Evolutionary conservation across 2,113 vertebrate genomes (phyloP).

Genomic region (Hyperopisus bebe): DNA sequence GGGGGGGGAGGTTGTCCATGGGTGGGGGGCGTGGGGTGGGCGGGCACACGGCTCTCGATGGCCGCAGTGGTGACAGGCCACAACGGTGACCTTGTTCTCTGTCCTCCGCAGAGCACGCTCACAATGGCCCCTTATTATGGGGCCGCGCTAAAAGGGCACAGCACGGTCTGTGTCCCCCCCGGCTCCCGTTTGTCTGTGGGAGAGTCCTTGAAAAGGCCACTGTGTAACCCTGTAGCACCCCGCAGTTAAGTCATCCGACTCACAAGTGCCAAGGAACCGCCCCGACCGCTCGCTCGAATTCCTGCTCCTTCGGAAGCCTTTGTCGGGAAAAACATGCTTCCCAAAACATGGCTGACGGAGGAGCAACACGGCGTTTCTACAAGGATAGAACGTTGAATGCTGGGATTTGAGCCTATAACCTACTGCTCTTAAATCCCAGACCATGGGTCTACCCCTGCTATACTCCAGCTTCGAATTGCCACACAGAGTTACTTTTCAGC

Average conservation of each 20-base stretch:
- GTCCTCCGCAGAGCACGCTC: neutral
- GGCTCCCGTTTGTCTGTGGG: neutral
- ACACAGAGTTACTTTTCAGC: neutral
- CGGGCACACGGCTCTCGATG: neutral
- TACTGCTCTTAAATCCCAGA: neutral
- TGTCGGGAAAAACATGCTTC: neutral
- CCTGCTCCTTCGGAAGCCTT: neutral
- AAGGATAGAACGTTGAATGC: neutral
- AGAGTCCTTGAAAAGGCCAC: neutral
- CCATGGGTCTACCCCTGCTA: neutral
- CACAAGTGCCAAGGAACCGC: neutral
- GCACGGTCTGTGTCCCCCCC: slow-evolving; percentile 12
- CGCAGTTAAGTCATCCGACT: neutral
- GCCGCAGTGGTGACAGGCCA: neutral
- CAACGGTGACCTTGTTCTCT: slow-evolving; percentile 35
- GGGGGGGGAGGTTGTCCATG: neutral
- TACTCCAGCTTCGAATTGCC: neutral
- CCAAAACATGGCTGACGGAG: neutral
- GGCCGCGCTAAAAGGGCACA: neutral
- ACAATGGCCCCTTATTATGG: slow-evolving; percentile 17
- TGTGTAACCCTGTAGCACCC: neutral
- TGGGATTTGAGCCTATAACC: neutral
- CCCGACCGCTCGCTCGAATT: neutral
- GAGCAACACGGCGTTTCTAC: neutral
- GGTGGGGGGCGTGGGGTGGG: neutral